phyloP scores from a whole-genome alignment of 2,797 vertebrate genomes.

The Microtus obscurus region DNA sequence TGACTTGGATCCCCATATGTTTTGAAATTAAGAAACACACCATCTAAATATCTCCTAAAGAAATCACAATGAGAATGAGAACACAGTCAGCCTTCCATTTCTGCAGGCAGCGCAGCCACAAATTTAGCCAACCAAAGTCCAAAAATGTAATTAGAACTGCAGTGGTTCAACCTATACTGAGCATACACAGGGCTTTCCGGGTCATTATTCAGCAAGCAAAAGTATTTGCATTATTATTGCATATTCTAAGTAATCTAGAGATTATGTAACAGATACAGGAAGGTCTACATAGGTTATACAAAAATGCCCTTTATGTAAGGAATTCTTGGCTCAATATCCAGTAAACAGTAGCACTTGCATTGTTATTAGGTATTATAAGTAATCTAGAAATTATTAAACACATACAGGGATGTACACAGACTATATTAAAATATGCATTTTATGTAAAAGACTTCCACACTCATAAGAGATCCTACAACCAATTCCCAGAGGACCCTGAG shows the following conservation, averaged over 20 bases:
- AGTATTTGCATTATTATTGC: not conserved
- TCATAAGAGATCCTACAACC: not conserved
- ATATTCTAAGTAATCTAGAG: not conserved
- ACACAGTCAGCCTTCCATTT: not conserved
- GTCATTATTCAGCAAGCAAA: not conserved
- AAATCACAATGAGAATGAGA: constrained; percentile 23
- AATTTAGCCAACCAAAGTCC: not conserved
- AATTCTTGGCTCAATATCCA: not conserved
- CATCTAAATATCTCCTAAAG: constrained; percentile 44
- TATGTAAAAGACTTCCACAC: not conserved
- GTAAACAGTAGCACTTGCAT: not conserved
- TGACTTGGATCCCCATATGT: constrained; percentile 23
- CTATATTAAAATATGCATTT: not conserved
- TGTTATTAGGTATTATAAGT: not conserved
- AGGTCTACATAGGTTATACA: not conserved
- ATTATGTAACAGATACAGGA: not conserved
- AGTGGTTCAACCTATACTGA: not conserved
- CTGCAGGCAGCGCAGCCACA: not conserved
- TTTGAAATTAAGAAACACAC: constrained; percentile 55
- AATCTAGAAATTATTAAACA: not conserved
- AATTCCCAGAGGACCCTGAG: not conserved
- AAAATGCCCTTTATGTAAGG: not conserved
- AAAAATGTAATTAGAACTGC: not conserved
- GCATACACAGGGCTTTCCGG: not conserved
- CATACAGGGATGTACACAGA: not conserved